phyloP scores from a whole-genome alignment of 2,888 invertebrate genomes.

The Sturmia bella region DNA sequence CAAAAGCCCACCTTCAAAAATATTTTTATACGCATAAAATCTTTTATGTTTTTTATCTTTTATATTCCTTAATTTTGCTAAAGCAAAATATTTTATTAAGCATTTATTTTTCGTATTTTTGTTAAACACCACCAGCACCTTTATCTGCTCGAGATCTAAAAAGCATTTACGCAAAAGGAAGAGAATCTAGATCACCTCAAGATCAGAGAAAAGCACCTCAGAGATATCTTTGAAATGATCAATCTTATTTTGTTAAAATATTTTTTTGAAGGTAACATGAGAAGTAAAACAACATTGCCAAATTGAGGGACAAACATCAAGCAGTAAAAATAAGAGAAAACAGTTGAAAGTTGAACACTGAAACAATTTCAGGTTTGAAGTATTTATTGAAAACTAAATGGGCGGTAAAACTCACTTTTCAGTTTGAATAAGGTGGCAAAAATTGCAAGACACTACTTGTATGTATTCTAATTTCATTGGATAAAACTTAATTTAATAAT shows the following conservation, averaged over 20 bases:
- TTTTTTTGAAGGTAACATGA: slow-evolving; percentile 63
- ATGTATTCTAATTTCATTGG: too few species aligned
- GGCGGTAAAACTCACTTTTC: too few species aligned
- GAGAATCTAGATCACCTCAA: slow-evolving; percentile 63
- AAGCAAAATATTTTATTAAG: slow-evolving; percentile 53
- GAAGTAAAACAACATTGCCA: slow-evolving; percentile 44
- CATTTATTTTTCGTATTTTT: slow-evolving; percentile 11
- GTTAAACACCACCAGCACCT: slow-evolving; percentile 52
- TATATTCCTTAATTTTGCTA: slow-evolving; percentile 45
- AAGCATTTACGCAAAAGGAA: slow-evolving; percentile 61
- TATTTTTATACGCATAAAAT: slow-evolving; percentile 51
- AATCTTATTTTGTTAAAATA: slow-evolving; percentile 58
- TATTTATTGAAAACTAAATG: too few species aligned
- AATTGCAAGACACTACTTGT: too few species aligned
- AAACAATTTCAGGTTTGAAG: not conserved
- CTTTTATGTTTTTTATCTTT: slow-evolving; percentile 42
- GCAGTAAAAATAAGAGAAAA: slow-evolving; percentile 5
- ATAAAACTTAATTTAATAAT: too few species aligned
- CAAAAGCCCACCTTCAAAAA: slow-evolving; percentile 69
- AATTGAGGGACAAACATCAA: slow-evolving; percentile 35
- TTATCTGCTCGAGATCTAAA: slow-evolving; percentile 67
- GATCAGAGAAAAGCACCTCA: slow-evolving; percentile 53
- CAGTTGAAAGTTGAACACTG: slow-evolving; percentile 14
- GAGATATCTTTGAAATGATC: slow-evolving; percentile 65
- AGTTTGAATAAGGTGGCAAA: too few species aligned